Evolutionary conservation across 1,140 invertebrate species (phyloP), one percentile per base, ranked within the genome.

Genomic region (Atta cephalotes): DNA sequence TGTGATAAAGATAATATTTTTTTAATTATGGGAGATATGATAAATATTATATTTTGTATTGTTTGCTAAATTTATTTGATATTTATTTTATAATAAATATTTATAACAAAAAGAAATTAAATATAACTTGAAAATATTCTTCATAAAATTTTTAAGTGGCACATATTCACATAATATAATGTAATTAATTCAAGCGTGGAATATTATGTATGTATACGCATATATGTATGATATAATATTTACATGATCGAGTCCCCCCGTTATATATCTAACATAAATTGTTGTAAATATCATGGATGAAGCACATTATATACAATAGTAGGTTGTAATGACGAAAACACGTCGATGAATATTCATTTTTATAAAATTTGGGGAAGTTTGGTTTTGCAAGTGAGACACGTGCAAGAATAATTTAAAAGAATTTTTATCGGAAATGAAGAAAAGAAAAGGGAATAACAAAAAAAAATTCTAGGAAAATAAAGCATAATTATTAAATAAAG

Each of bases 401-500:
- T 16, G 65, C 12, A 45, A 49, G 39, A 71, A 71, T 71, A 49
- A 49, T 72, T 56, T 16, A 35, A 71, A 71, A 71, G 9, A 25
- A 16, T 70, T 39, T 21, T 21, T n/a, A 21, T 6, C n/a, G 10
- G n/a, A 60, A 60, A 12, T 25, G 31, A 39, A 16, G 12, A 39
- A 10, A 7, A 60, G 12, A 21, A 9, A 7, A 60, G 14, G 51
- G 21, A 49, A 70, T 70, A 66, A 18, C 2, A 9, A 28, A 25
- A 25, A 25, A 25, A 25, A 25, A 28, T 28, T 72, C 70, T 3
- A 16, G 51, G 45, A 62, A 39, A 76, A 77, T 77, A 21, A 62
- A 62, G 7, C 21, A 10, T 12, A 76, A 39, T 76, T 76, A 60
- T 7, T 60, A 76, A 77, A 62, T 62, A 16, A 62, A 62, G 7